phyloP scores from a whole-genome alignment of 2,113 vertebrate genomes.

The Petaurus breviceps region DNA sequence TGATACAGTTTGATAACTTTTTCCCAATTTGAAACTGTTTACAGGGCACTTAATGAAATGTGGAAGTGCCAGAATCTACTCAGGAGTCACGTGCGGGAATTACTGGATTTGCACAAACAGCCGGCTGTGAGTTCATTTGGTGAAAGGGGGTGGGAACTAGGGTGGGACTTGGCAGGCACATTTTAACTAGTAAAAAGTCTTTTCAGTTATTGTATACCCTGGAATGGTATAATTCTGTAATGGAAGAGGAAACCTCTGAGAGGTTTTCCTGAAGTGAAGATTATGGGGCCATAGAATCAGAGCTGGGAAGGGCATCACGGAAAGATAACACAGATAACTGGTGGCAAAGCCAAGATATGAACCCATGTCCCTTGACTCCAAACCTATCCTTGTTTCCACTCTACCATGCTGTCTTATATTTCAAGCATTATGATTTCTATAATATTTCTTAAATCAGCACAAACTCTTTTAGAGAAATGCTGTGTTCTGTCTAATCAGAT shows the following conservation, averaged over 20 bases:
- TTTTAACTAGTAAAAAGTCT: background rate
- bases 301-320: background rate
- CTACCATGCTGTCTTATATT: background rate
- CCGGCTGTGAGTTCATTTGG: conserved; percentile 89
- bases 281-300: background rate
- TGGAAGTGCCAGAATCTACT: conserved; percentile 99
- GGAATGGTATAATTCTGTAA: too few species aligned
- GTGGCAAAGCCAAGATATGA: background rate
- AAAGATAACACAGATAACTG: background rate
- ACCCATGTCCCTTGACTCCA: background rate
- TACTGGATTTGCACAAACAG: conserved; percentile 97
- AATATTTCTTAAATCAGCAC: background rate
- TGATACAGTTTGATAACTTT: conserved; percentile 41
- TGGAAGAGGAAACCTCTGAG: background rate
- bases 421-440: background rate
- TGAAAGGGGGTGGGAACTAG: background rate
- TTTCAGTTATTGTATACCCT: conserved; percentile 26
- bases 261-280: background rate
- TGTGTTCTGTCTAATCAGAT: background rate
- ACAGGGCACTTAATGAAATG: conserved; percentile 98
- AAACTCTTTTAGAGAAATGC: background rate
- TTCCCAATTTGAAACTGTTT: conserved; percentile 47
- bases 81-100: conserved; percentile 94
- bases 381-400: background rate
- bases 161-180: background rate